These are phyloP conservation scores for Elanus axillaris DNA, from an alignment of 2,113 vertebrate genomes.

Conservation along the genomic window DNA sequence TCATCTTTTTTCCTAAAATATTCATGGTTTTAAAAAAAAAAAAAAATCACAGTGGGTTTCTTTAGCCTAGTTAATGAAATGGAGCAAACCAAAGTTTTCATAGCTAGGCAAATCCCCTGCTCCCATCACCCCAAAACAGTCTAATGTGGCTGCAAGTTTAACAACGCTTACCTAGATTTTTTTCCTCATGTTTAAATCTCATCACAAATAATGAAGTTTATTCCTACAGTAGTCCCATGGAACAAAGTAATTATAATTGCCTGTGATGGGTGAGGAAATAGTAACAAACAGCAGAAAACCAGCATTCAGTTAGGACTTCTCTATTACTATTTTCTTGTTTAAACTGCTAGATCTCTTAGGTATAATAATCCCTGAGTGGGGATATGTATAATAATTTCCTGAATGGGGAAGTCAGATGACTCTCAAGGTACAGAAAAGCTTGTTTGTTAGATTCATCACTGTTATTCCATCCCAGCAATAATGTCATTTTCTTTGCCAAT, in stretches of 20 bases:
- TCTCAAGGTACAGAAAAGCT: not conserved
- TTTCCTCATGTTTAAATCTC: not conserved
- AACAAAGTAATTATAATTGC: not conserved
- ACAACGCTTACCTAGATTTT: not conserved
- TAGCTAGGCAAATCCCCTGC: not conserved
- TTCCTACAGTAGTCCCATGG: not conserved
- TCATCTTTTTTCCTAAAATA: not conserved
- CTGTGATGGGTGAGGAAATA: not conserved
- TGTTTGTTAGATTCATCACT: not conserved
- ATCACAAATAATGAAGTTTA: not conserved
- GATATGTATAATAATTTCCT: not conserved
- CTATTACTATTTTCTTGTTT: not conserved
- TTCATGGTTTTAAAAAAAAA: accelerated
- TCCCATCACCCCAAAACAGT: not conserved
- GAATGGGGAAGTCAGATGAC: not conserved
- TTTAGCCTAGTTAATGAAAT: not conserved
- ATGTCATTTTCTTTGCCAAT: not conserved
- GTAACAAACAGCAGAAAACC: not conserved
- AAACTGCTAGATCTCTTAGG: not conserved
- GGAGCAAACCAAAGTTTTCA: not conserved
- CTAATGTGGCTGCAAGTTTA: not conserved
- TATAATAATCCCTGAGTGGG: not conserved
- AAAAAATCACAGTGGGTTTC: accelerated
- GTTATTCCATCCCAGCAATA: not conserved
- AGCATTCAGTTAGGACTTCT: not conserved